Base-by-base conservation (phyloP, 1,140 invertebrate genomes). In the Drosophila lowei region DNA sequence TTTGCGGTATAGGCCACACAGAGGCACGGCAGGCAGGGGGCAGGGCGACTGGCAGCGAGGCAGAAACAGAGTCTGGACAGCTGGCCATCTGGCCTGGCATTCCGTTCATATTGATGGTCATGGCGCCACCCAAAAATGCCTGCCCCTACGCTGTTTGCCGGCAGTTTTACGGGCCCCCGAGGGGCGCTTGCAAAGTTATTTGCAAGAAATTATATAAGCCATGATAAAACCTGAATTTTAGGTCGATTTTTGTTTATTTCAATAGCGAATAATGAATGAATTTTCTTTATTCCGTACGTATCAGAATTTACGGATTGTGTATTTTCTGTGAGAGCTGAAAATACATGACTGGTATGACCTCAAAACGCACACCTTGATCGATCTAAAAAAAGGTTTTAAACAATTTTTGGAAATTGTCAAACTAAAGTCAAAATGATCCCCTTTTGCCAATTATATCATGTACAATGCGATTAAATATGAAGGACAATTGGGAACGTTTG, bases 101-200 rank as follows among this genome's bases (percentile, higher is more conserved):
- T 75, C 77, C 72, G 65, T 42, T 77, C 70, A 78, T 86, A 85
- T 85, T 85, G 81, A 85, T 86, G 81, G 81, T 72, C 77, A 77
- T 86, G 83, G 62, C 65, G 56, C 53, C 76, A 46, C 67, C 62
- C 58, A 47, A 54, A 62, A 61, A 48, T 54, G 41, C 28, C 77
- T 43, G 43, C 50, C 46, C 46, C 61, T 34, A 49, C 18, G 55
- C 56, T 25, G 74, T 21, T 57, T 38, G 34, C 34, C 52, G 43
- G 18, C 59, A 72, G 55, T 76, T 78, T 80, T 76, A 76, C 58
- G 52, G 43, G 38, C 48, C 11, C 25, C 41, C 81, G 80, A 86
- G 81, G 47, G 77, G 11, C 0, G 81, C 49, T 58, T 38, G 11
- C 42, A 21, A 15, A 55, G 56, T 79, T 79, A 25, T 23, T 30